These are phyloP conservation scores for Neomicropteryx cornuta DNA, from an alignment of 1,140 invertebrate genomes.

Conservation along the genomic window DNA sequence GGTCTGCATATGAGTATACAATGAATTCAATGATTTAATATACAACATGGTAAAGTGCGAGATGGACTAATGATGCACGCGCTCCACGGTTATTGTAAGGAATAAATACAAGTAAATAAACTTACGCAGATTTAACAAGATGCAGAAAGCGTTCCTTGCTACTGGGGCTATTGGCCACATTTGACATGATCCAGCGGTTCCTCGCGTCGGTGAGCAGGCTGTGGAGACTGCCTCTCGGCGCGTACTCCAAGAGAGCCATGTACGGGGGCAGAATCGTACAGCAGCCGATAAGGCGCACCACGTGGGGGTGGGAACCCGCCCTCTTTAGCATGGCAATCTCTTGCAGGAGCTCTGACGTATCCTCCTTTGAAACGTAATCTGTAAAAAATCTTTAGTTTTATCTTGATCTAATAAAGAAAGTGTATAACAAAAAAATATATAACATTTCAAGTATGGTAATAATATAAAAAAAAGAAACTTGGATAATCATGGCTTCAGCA, in stretches of 20 bases:
- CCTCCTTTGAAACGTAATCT: constrained; percentile 43
- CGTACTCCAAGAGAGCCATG: constrained; percentile 69
- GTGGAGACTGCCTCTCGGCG: constrained; percentile 67
- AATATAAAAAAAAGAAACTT: background rate
- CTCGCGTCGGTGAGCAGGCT: constrained; percentile 36
- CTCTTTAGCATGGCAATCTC: constrained; percentile 74
- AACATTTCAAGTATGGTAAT: background rate
- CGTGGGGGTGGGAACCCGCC: constrained; percentile 64
- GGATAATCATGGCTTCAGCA: background rate
- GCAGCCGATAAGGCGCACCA: constrained; percentile 68
- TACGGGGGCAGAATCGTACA: constrained; percentile 57
- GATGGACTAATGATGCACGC: too few relatives aligned
- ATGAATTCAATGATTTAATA: too few relatives aligned
- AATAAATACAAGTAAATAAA: too few relatives aligned
- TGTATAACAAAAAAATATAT: constrained; percentile 2
- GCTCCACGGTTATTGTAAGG: too few relatives aligned
- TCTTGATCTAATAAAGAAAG: constrained; percentile 6
- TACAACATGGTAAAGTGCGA: too few relatives aligned
- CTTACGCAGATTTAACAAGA: too few relatives aligned
- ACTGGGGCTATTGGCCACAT: too few relatives aligned
- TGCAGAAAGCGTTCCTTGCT: too few relatives aligned
- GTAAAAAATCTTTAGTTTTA: constrained; percentile 7
- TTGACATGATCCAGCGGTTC: too few relatives aligned
- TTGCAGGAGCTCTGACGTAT: constrained; percentile 52
- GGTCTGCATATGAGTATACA: too few relatives aligned